phyloP scores from a whole-genome alignment of 2,797 vertebrate species.

The Podargus strigoides region DNA sequence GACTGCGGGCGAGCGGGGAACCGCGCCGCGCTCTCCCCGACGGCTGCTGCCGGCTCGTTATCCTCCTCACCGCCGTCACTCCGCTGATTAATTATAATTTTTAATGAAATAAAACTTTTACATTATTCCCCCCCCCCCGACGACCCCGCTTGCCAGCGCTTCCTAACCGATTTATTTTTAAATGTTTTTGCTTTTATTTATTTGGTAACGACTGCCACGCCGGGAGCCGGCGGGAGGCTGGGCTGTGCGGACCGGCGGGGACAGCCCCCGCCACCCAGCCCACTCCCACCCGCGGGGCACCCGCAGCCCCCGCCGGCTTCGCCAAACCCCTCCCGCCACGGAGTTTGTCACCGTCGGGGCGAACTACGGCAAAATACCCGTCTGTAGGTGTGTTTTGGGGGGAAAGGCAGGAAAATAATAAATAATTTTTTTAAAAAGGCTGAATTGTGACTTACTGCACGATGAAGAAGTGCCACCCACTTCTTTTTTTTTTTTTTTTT shows the following conservation, averaged over 20 bases:
- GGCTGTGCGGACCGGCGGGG: neutral
- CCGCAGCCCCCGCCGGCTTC: neutral
- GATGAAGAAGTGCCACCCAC: neutral
- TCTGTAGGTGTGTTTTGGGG: neutral
- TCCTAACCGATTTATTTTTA: neutral
- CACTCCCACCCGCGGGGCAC: neutral
- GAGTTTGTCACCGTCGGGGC: neutral
- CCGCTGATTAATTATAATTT: neutral
- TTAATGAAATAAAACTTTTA: neutral
- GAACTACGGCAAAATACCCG: neutral
- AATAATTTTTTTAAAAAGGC: too few species aligned
- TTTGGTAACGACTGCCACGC: conserved; percentile 4
- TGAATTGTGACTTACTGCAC: neutral
- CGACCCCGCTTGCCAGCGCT: neutral
- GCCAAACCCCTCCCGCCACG: neutral
- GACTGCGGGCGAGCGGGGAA: neutral
- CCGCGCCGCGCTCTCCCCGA: neutral
- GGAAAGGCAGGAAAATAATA: neutral
- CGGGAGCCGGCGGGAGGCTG: neutral
- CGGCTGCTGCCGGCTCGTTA: neutral
- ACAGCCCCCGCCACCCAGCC: neutral
- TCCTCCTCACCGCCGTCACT: neutral
- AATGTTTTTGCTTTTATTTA: neutral
- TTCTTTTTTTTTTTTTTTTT: neutral
- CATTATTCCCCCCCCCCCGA: too few species aligned